Conservation (phyloP, 2,888 invertebrate genomes). For the Ypsolopha scabrella region DNA sequence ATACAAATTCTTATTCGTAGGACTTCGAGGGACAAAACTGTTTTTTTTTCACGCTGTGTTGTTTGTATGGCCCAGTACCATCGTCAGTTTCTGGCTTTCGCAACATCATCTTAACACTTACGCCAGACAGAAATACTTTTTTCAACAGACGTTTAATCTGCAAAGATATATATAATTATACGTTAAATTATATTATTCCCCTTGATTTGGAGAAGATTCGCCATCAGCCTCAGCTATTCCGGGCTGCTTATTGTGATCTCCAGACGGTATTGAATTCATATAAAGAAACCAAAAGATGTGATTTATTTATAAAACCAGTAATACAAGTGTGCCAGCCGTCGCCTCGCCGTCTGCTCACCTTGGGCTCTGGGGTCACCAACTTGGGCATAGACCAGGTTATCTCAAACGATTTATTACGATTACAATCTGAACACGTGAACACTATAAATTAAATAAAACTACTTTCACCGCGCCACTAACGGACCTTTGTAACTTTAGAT, state of each 20-base stretch:
- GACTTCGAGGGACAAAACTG: no score
- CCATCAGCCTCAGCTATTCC: no score
- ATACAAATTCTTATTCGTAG: no score
- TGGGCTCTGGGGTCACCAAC: slow-evolving; percentile 44
- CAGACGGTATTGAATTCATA: slow-evolving; percentile 50
- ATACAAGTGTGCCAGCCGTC: slow-evolving; percentile 32
- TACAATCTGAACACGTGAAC: slow-evolving; percentile 12
- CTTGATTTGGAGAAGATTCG: no score
- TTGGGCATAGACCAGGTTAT: slow-evolving; percentile 29
- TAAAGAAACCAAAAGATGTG: slow-evolving; percentile 35
- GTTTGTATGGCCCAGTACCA: no score
- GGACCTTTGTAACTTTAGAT: no score
- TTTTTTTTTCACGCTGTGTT: no score
- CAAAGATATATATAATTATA: no score
- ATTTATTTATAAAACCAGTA: slow-evolving; percentile 56
- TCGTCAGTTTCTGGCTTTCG: no score
- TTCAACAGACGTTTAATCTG: not conserved
- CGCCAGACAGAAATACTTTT: not conserved
- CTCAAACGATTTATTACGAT: slow-evolving; percentile 26
- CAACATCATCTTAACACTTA: no score
- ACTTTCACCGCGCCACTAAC: not conserved
- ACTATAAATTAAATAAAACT: not conserved
- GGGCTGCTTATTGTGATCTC: slow-evolving; percentile 25
- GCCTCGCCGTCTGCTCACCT: slow-evolving; percentile 60
- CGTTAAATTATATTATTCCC: no score